phyloP scores from a whole-genome alignment of 92 coral and sea anemone genomes.

The Heliopora coerulea region DNA sequence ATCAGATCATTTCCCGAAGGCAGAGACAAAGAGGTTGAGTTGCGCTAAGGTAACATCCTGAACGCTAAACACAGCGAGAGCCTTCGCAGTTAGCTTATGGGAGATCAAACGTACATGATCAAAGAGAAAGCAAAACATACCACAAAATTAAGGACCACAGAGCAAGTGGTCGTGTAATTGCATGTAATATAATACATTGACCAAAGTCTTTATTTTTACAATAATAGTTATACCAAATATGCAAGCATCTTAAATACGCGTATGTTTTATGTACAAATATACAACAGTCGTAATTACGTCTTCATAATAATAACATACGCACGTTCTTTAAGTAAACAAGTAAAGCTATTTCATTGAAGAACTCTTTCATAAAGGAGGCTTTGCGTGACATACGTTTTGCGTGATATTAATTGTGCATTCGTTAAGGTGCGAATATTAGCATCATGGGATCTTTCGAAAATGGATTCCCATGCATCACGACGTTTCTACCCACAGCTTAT shows the following conservation, averaged over 20 bases:
- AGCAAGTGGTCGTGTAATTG: no score
- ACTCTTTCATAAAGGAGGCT: neutral
- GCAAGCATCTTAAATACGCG: neutral
- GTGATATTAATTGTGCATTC: neutral
- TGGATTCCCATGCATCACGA: neutral
- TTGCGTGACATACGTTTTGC: neutral
- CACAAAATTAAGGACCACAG: no score
- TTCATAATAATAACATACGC: neutral
- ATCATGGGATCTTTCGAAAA: no score
- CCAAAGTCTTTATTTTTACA: no score
- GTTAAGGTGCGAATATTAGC: neutral
- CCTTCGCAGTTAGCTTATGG: no score
- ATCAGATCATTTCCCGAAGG: no score
- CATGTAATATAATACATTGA: no score
- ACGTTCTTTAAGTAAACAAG: neutral
- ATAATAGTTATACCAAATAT: neutral
- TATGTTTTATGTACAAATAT: neutral
- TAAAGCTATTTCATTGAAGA: neutral
- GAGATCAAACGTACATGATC: no score
- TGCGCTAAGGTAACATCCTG: no score
- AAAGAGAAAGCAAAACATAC: no score
- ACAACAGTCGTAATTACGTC: neutral
- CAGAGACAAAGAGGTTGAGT: no score
- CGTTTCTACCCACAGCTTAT: neutral
- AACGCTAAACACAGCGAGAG: no score